Percentiles rank a stretch among this genome's conserved stretches.
Evolutionary conservation across 2,888 invertebrate genomes (phyloP).

Genomic region (Drosophila ustulata): DNA sequence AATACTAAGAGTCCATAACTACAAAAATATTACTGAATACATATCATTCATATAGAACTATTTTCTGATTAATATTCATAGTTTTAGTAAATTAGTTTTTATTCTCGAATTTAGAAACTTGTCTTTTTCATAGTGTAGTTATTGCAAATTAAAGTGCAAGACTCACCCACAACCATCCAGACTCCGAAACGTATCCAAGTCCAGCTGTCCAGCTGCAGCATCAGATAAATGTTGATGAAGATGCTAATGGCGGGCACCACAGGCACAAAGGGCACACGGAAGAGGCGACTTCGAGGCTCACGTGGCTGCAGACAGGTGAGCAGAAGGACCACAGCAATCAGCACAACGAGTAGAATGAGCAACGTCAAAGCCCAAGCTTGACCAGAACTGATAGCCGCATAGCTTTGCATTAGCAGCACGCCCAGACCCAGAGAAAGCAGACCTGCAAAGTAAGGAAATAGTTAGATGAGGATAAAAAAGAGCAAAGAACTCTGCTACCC

Average conservation of each 20-base stretch:
- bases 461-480: neutral
- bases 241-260: conserved; percentile 93
- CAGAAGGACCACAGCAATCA: conserved; percentile 69
- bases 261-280: conserved; percentile 93
- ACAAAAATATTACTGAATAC: no score
- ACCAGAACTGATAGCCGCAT: conserved; percentile 66
- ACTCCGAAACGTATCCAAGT: conserved; percentile 94
- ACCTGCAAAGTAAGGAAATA: conserved; percentile 56
- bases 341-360: conserved; percentile 59
- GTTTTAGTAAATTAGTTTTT: no score
- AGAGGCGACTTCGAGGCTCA: conserved; percentile 72
- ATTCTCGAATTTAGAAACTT: no score
- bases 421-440: conserved; percentile 78
- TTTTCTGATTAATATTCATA: no score
- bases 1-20: no score
- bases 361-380: conserved; percentile 78
- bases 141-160: no score
- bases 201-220: conserved; percentile 90
- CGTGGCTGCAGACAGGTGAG: conserved; percentile 83
- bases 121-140: no score
- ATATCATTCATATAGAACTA: no score
- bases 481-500: conserved; percentile 32
- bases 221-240: conserved; percentile 93
- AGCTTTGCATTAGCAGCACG: conserved; percentile 77
- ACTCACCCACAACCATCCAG: conserved; percentile 93